These are phyloP conservation scores for Neopipo cinnamomea DNA, from an alignment of 2,113 vertebrate species.

Conservation along the genomic window DNA sequence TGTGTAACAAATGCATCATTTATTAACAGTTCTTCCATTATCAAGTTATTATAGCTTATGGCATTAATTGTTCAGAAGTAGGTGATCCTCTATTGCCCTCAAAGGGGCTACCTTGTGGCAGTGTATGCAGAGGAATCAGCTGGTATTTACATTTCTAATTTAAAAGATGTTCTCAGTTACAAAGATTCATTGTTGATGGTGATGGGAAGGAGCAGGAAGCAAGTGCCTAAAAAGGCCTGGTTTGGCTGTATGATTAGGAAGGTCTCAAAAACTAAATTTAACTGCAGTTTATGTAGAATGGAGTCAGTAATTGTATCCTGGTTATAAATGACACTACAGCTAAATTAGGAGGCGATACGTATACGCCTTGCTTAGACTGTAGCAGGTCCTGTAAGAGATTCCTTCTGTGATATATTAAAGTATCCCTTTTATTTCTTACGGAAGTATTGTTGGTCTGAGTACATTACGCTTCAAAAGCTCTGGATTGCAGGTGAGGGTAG, in stretches of 20 bases:
- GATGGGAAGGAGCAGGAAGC: background rate
- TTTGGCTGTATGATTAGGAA: background rate
- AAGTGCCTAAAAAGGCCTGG: background rate
- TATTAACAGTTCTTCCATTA: conserved; percentile 5
- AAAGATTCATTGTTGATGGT: background rate
- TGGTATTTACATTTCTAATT: background rate
- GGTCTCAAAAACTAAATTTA: background rate
- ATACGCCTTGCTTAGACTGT: background rate
- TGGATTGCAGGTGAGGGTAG: background rate
- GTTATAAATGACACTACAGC: background rate
- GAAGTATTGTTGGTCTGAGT: background rate
- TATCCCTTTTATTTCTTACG: background rate
- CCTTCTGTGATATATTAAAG: background rate
- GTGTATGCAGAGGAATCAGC: background rate
- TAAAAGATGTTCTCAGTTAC: background rate
- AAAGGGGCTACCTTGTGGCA: background rate
- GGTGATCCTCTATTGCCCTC: background rate
- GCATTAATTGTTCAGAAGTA: background rate
- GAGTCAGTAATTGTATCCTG: background rate
- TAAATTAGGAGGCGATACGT: background rate
- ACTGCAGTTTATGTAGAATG: background rate
- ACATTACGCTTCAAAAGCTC: background rate
- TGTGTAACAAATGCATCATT: background rate
- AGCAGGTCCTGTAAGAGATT: background rate
- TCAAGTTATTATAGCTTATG: background rate